Evolutionary conservation across 2,797 vertebrate species (phyloP), one percentile per base, ranked within the genome.

Genomic region (Acanthornis magna): DNA sequence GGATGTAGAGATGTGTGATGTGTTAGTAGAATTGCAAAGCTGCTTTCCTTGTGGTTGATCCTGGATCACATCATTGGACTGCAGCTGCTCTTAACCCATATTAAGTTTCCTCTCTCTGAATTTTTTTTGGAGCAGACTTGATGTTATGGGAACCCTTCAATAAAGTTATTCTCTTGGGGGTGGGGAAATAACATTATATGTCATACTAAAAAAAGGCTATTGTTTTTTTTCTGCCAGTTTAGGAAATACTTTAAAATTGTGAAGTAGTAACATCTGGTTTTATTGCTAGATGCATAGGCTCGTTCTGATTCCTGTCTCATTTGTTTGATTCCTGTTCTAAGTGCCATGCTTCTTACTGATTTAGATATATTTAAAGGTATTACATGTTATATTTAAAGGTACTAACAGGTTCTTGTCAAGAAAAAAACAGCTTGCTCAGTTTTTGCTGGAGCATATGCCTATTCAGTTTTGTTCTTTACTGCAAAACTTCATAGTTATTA

Each of bases 31-130:
- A 91, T 70, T 96, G 95, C 96, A 94, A 88, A 73, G 93, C 85
- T 84, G 62, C 68, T 97, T 96, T 96, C 90, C 55, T 95, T 97
- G 79, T 90, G 89, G 80, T 81, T 92, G 73, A 66, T 93, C 62
- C 72, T 96, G 78, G 79, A 89, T 93, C 86, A 77, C 73, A 81
- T 92, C 93, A 32, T 51, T 89, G 70, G 65, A 45, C 55, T 96
- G 72, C 94, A 89, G 92, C 81, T 96, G 79, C 93, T 88, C 58
- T 88, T 65, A 91, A 60, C 75, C 40, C 38, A 43, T 71, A 54
- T 93, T 93, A 65, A 71, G 53, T 84, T 93, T 96, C 86, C 57
- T 32, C 29, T 76, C 65, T 70, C n/a, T 66, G 25, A 21, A 15
- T 90, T 36, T 85, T 98, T 55, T 93, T 87, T 89, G 36, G 81